Percentiles rank a stretch among this genome's conserved stretches.
phyloP scores from a whole-genome alignment of 2,797 vertebrate species.

The Anas flavirostris region DNA sequence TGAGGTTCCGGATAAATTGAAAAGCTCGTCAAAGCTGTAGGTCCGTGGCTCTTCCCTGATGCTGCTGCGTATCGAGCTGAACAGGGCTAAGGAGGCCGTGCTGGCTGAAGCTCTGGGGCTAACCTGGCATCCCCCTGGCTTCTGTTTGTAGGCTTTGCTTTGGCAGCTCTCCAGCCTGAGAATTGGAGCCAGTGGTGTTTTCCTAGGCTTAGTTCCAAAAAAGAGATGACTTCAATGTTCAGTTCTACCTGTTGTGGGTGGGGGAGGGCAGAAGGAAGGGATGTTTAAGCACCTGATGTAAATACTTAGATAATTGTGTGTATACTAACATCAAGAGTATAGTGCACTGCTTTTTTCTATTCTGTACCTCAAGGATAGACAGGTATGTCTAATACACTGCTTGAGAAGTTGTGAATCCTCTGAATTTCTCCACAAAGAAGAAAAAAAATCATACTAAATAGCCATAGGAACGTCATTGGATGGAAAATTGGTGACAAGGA shows the following conservation, averaged over 20 bases:
- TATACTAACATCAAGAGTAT: neutral
- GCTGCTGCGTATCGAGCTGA: neutral
- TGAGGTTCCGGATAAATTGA: neutral
- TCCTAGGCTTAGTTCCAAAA: constrained; percentile 1
- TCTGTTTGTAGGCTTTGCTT: neutral
- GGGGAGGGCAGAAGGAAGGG: neutral
- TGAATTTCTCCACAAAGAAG: neutral
- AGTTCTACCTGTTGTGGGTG: neutral
- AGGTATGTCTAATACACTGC: neutral
- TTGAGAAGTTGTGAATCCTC: neutral
- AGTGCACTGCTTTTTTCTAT: neutral
- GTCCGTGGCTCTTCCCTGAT: neutral
- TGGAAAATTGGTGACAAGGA: neutral
- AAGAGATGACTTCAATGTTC: neutral
- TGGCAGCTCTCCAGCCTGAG: neutral
- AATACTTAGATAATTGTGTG: neutral
- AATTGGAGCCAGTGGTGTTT: neutral
- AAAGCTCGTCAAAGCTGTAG: neutral
- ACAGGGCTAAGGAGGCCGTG: neutral
- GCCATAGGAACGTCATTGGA: neutral
- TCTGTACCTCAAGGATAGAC: neutral
- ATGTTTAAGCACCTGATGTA: neutral
- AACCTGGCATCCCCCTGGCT: constrained; percentile 24
- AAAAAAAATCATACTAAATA: neutral
- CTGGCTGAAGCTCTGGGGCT: neutral